Evolutionary conservation across 2,797 vertebrate genomes (phyloP), one percentile per base, ranked within the genome.

Genomic region (Rhinophrynus dorsalis): DNA sequence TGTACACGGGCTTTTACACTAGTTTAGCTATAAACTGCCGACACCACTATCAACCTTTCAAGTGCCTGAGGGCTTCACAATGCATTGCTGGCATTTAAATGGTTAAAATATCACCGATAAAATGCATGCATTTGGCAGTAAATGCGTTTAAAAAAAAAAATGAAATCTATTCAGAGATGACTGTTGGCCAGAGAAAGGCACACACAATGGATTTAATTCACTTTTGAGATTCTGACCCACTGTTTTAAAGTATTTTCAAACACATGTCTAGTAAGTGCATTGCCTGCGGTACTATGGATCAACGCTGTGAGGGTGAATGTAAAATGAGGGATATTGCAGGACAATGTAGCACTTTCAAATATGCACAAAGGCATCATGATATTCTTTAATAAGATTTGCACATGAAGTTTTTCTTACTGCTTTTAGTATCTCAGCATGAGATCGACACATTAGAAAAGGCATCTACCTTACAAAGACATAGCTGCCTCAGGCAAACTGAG

Each of bases 361-460:
- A 32, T 5, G 32, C 61, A 72, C 68, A 72, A 72, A 65, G 68
- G 29, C 61, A 51, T 52, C 44, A 51, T 51, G 68, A 59, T 65
- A 72, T 72, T 72, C 38, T 54, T 72, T 72, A 72, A 72, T 72
- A 72, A 72, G 68, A 72, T 72, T 50, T 58, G 68, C 61, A 65
- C 68, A 72, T 42, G 57, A 63, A 45, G 59, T 64, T 65, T 35
- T 50, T 64, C 60, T 18, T 57, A 26, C 52, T 8, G 54, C 60
- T 58, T 56, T 65, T 54, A 64, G 68, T 18, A 23, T 26, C 60
- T 21, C 68, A 58, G 68, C 52, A 29, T 50, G 68, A 48, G 12
- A 12, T 13, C 10, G 18, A 57, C 37, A 64, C 68, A 58, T 64
- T 63, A 57, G 51, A 64, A 72, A 57, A 65, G 23, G 33, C 54